Evolutionary conservation across 2,888 invertebrate species (phyloP), one percentile per base, ranked within the genome.

Genomic region (Coecobrya sp.): DNA sequence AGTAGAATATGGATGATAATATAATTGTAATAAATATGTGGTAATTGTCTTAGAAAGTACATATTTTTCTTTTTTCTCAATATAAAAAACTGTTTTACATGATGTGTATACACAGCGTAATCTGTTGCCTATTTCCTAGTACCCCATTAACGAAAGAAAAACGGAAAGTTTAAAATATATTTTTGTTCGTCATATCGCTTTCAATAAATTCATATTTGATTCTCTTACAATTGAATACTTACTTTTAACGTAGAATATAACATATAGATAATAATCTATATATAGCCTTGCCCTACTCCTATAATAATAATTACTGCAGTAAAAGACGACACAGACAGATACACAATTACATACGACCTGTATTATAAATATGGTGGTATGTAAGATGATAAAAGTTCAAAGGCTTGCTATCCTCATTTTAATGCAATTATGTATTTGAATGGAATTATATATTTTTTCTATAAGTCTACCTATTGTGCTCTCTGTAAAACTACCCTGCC

Each of bases 101-200:
- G 90, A 90, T 90, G 90, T 90, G 90, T 90, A 90, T 90, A 68
- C 90, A 85, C 90, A 90, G 90, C 90, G 90, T 90, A 90, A 89
- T 90, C 55, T 76, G 90, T 90, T 90, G 85, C 90, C 90, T 90
- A 90, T 85, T 30, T 70, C 22, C 76, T 90, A 90, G 62, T 90
- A 90, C 90, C 90, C 68, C 85, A 90, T 36, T 36, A 36, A 89
- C 68, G 84, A 89, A 84, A 89, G 62, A 36, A 13, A 68, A 73
- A 73, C 30, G 1, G 22, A 42, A 89, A 52, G 52, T 65, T 84
- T 87, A 49, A 89, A 82, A 82, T 84, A 62, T 16, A 59, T 49
- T 73, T 85, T 45, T 70, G 36, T 73, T 73, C 13, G 45, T 45
- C 10, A 19, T 70, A 4, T 13, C 62, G 11, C 19, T 73, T 73